Evolutionary conservation across 2,888 invertebrate genomes (phyloP).

Genomic region (Dexiosoma caninum): DNA sequence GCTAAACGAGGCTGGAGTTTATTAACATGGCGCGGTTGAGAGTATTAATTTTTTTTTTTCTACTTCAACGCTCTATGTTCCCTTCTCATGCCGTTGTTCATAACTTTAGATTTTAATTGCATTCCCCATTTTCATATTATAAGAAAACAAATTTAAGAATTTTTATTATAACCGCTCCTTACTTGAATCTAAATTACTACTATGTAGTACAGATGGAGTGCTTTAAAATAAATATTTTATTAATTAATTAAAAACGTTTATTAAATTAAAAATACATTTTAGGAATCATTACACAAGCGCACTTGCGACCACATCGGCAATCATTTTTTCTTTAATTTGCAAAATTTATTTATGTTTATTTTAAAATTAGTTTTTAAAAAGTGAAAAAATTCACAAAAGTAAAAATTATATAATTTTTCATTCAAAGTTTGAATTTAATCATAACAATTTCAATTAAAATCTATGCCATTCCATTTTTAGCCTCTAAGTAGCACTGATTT

Average conservation of each 20-base stretch:
- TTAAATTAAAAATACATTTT: not conserved
- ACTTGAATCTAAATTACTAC: constrained; percentile 70
- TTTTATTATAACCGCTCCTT: not conserved
- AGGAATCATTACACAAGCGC: not conserved
- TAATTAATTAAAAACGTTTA: not conserved
- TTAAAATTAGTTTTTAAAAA: too few species aligned
- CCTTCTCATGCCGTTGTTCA: not conserved
- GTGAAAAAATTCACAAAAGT: too few species aligned
- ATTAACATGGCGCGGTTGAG: constrained; percentile 73
- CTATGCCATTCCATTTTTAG: too few species aligned
- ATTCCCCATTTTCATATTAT: not conserved
- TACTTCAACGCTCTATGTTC: not conserved
- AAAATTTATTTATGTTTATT: too few species aligned
- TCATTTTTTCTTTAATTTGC: too few species aligned
- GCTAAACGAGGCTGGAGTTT: constrained; percentile 73
- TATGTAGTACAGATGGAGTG: constrained; percentile 71
- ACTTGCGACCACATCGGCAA: too few species aligned
- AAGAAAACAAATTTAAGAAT: not conserved
- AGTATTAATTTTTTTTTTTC: not conserved
- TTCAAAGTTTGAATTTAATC: too few species aligned
- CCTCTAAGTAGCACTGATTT: constrained; percentile 56
- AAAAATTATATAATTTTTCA: too few species aligned
- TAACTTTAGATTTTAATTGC: not conserved
- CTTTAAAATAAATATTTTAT: not conserved
- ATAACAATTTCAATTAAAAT: too few species aligned